Evolutionary conservation across 2,113 vertebrate genomes (phyloP), one percentile per base, ranked within the genome.

Genomic region (Diadophis punctatus): DNA sequence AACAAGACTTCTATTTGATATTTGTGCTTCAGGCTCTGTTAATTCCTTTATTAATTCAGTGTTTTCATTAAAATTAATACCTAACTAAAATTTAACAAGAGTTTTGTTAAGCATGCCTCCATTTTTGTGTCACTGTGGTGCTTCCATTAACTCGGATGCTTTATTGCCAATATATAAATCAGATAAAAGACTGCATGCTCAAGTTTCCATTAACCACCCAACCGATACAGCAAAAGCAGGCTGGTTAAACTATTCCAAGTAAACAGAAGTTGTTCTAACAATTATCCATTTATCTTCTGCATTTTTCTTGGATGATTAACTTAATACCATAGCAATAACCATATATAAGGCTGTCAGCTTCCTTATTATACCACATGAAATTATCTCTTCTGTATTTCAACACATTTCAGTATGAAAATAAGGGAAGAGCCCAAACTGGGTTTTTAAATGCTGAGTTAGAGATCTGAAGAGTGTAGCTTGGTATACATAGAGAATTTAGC

Each of bases 301-400:
- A 92, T 91, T 87, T 92, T 90, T 74, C 85, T 90, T 92, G 74
- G 93, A 95, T 95, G 92, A 56, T 95, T 94, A 95, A 93, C 93
- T 95, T 97, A 95, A 96, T 96, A 93, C 91, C 86, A 93, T 8
- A 60, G 90, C 51, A 85, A 93, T n/a, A 49, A 91, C 90, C 92
- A 93, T 93, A 94, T 43, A 43, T 94, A 94, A 95, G 93, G 91
- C 88, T 96, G 95, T 95, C 92, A 94, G 94, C 94, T 95, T 95
- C 93, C 95, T 95, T 94, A 95, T 97, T 96, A 93, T 87, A 91
- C 93, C 93, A 95, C 94, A n/a, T n/a, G n/a, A 94, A 95, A 96
- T 96, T 94, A 94, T 84, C 86, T 91, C 87, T 90, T 91, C n/a
- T 49, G 86, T 87, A 94, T 96, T 94, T 94, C 93, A 94, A 94